A percentile compares a stretch with the other conserved stretches of the same genome.
phyloP scores from a whole-genome alignment of 2,113 vertebrate species.

The Bujurquina vittata region DNA sequence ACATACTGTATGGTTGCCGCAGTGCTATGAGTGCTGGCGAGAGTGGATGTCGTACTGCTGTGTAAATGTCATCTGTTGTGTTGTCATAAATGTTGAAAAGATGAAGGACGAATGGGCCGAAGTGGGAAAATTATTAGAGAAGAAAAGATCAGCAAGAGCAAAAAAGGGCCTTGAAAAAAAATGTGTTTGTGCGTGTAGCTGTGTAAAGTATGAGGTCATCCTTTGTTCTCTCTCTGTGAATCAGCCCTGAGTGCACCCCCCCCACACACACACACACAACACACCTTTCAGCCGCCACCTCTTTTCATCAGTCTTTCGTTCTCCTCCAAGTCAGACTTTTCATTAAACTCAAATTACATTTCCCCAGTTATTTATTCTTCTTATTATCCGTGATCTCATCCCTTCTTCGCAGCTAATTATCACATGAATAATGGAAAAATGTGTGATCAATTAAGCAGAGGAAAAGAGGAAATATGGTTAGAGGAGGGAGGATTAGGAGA shows the following conservation, averaged over 20 bases:
- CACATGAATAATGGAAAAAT: constrained; percentile 80
- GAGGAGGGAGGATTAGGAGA: constrained; percentile 25
- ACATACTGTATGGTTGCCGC: background rate
- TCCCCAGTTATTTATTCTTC: constrained; percentile 77
- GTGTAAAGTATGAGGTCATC: constrained; percentile 58
- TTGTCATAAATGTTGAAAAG: constrained; percentile 9
- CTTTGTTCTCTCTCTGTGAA: constrained; percentile 26
- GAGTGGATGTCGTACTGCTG: background rate
- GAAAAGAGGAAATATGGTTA: constrained; percentile 56
- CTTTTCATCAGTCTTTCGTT: constrained; percentile 57
- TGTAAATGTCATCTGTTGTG: constrained; percentile 12
- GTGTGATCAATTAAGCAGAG: constrained; percentile 60
- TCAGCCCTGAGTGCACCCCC: background rate
- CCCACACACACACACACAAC: constrained; percentile 1
- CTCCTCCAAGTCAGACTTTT: constrained; percentile 63
- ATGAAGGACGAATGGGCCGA: background rate
- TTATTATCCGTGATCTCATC: constrained; percentile 76
- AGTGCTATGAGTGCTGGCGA: background rate
- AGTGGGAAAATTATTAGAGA: background rate
- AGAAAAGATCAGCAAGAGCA: constrained; percentile 10
- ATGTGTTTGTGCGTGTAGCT: background rate
- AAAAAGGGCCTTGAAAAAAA: background rate
- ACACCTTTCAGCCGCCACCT: constrained; percentile 34
- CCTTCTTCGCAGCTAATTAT: constrained; percentile 75
- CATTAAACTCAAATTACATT: constrained; percentile 80